Evolutionary conservation across 2,797 vertebrate genomes (phyloP), one percentile per base, ranked within the genome.

Genomic region (Amazonetta brasiliensis): DNA sequence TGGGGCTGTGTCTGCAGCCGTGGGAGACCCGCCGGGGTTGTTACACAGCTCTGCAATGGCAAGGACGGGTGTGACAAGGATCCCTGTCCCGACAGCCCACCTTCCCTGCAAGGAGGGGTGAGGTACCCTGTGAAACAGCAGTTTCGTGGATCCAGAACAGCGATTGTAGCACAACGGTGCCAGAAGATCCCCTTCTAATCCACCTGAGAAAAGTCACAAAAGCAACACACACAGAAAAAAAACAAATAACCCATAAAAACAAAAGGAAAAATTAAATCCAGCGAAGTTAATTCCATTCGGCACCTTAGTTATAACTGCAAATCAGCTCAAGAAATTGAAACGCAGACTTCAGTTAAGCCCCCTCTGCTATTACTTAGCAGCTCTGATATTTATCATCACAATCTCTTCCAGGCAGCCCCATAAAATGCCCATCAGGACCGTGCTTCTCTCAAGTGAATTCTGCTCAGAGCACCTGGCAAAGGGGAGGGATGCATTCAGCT

Each of bases 1-100:
- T 0, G 1, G 15, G 60, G n/a, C 22, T 64, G 56, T 16, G 26
- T 54, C 21, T 33, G 76, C 68, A 55, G 69, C 5, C 7, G 26
- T 31, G 23, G 56, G 20, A 66, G 20, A 46, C 1, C 0, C 2
- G 1, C 1, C 28, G 15, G 52, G 1, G 1, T 23, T 60, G 28
- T 44, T 44, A 56, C 41, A 14, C 43, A 41, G 55, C 30, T 63
- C 30, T 8, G 35, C 48, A 54, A 11, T 3, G 52, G 52, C 26
- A 25, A 37, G 19, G 63, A 39, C 2, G 25, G 30, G 30, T 33
- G 21, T 62, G 35, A 76, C n/a, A 52, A 54, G 69, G 14, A 60
- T 64, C 48, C 28, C 35, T 17, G 37, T 18, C 30, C 43, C 52
- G n/a, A 76, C 71, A 85, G 66, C 33, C 17, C 44, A 33, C 13